Evolutionary conservation across 1,140 invertebrate genomes (phyloP).

Genomic region (Heliothis subflexa): DNA sequence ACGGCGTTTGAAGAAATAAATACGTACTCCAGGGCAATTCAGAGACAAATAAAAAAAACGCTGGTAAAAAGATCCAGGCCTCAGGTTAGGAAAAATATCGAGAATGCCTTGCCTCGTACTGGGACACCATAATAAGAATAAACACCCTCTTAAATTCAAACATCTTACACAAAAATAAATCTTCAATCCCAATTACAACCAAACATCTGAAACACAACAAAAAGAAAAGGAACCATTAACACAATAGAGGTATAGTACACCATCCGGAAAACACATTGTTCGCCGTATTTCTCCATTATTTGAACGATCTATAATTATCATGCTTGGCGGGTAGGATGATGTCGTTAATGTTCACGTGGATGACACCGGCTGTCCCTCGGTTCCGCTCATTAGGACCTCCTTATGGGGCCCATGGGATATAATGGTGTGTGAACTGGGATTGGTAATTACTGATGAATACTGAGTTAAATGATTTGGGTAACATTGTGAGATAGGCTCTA

Average conservation of each 20-base stretch:
- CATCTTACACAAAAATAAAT: no score
- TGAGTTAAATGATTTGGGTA: not conserved
- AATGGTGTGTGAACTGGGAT: not conserved
- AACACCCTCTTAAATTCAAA: no score
- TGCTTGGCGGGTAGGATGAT: constrained; percentile 24
- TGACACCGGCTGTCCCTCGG: constrained; percentile 10
- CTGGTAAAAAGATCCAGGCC: no score
- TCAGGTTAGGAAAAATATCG: no score
- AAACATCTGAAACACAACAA: not conserved
- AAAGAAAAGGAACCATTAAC: not conserved
- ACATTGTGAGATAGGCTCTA: not conserved
- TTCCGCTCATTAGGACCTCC: constrained; percentile 14
- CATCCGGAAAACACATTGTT: not conserved
- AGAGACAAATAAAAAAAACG: no score
- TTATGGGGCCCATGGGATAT: constrained; percentile 10
- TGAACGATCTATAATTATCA: constrained; percentile 28
- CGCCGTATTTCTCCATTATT: not conserved
- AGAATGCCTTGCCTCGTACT: no score
- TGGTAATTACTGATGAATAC: constrained; percentile 19
- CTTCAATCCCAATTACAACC: not conserved
- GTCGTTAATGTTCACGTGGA: constrained; percentile 8
- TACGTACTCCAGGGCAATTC: no score
- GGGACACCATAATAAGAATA: no score
- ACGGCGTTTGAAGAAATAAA: no score
- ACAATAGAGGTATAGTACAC: not conserved